Evolutionary conservation across 2,888 invertebrate species (phyloP), one percentile per base, ranked within the genome.

Genomic region (Marasmarcha lunaedactyla): DNA sequence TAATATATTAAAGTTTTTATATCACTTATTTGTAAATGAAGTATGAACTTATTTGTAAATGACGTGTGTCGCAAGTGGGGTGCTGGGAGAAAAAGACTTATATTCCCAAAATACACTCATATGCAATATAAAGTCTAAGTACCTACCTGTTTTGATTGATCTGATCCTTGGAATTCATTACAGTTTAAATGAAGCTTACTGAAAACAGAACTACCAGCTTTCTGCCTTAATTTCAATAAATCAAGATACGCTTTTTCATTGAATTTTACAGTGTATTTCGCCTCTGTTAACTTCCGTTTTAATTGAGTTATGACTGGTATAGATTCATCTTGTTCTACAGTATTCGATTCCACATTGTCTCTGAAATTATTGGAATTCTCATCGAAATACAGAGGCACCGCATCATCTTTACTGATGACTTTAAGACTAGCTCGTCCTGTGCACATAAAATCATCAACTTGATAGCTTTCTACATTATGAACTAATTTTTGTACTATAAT

Each of bases 311-410:
- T 35, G 9, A 71, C 44, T 1, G 70, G 63, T 2, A 55, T 38
- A 0, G 54, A 48, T 9, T 64, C 61, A 14, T 59, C 53, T n/a
- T 44, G 44, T 7, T 53, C 20, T 25, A 43, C 35, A 6, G 42
- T 43, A 10, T 35, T 40, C 2, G 47, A 33, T 2, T 46, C 37
- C 0, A 51, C 43, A 43, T 46, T 44, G 2, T 57, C 57, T 12
- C 52, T 54, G 7, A 63, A 42, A 13, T 49, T 54, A 25, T 63
- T 47, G 41, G 73, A 72, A 41, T 71, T 62, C n/a, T 71, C 66
- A 55, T 79, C 71, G 51, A 70, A 70, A n/a, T 61, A 45, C 5
- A 76, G 40, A 9, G 78, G 74, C 1, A 71, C 57, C 1, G 68
- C 69, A 47, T 77, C 74, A 48, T 67, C 66, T 35, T 55, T 65